phyloP scores from a whole-genome alignment of 2,888 invertebrate genomes.

The Epirrhoe alternata region DNA sequence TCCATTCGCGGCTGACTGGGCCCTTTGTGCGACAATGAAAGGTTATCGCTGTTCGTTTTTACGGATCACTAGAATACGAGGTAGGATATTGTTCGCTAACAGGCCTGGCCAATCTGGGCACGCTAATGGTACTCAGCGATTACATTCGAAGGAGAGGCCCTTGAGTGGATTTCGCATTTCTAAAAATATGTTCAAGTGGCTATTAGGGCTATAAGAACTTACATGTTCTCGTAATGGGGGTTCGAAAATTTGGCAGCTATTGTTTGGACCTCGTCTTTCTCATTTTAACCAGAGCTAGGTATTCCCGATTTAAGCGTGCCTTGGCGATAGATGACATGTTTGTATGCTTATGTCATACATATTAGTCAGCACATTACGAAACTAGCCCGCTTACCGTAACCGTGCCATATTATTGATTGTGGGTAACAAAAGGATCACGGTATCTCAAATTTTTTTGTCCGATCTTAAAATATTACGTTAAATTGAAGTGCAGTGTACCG shows the following conservation, averaged over 20 bases:
- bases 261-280: not conserved
- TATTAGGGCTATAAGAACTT: not conserved
- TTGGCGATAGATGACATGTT: too few species aligned
- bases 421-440: too few species aligned
- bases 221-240: not conserved
- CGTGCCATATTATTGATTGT: too few species aligned
- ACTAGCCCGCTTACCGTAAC: too few species aligned
- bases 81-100: constrained; percentile 68
- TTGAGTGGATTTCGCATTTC: constrained; percentile 16
- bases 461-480: not conserved
- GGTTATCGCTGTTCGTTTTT: constrained; percentile 80
- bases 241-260: not conserved
- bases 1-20: constrained; percentile 72
- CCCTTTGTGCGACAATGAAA: constrained; percentile 77
- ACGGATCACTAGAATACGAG: constrained; percentile 68
- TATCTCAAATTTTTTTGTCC: too few species aligned
- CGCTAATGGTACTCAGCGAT: constrained; percentile 52
- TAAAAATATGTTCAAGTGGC: constrained; percentile 3
- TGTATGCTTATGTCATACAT: too few species aligned
- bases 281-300: too few species aligned
- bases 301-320: too few species aligned
- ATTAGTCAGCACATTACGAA: too few species aligned
- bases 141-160: constrained; percentile 31
- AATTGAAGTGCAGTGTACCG: not conserved
- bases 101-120: constrained; percentile 58